These are phyloP conservation scores for Noctua janthina DNA, from an alignment of 2,888 invertebrate species.

Conservation along the genomic window DNA sequence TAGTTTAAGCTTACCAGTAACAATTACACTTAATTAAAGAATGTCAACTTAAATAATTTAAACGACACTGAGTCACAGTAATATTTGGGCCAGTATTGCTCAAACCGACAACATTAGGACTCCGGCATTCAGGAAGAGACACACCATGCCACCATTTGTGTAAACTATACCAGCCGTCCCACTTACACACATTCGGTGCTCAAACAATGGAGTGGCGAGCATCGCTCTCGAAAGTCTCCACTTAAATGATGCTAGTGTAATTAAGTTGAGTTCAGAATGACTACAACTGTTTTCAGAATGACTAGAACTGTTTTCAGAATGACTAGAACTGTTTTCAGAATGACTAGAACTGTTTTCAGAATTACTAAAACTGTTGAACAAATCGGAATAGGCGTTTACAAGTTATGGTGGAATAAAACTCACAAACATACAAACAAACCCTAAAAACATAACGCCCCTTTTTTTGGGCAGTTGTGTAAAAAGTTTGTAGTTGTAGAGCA, in stretches of 20 bases:
- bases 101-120: slow-evolving; percentile 13
- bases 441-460: too few species aligned
- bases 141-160: slow-evolving; percentile 54
- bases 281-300: not conserved
- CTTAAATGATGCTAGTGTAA: not conserved
- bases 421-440: too few species aligned
- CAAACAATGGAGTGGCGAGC: slow-evolving; percentile 47
- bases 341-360: not conserved
- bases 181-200: slow-evolving; percentile 49
- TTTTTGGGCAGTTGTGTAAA: not conserved
- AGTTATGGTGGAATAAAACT: too few species aligned
- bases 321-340: not conserved
- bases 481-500: not conserved
- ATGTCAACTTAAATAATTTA: not conserved
- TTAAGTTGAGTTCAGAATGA: not conserved
- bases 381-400: not conserved
- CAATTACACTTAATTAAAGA: not conserved
- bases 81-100: slow-evolving; percentile 25
- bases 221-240: slow-evolving; percentile 23
- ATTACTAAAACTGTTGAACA: not conserved
- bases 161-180: slow-evolving; percentile 49
- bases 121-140: slow-evolving; percentile 27
- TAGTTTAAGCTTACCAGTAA: not conserved
- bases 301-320: not conserved
- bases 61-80: not conserved